phyloP scores from a whole-genome alignment of 2,113 vertebrate genomes.

The Neolamprologus hecqui region DNA sequence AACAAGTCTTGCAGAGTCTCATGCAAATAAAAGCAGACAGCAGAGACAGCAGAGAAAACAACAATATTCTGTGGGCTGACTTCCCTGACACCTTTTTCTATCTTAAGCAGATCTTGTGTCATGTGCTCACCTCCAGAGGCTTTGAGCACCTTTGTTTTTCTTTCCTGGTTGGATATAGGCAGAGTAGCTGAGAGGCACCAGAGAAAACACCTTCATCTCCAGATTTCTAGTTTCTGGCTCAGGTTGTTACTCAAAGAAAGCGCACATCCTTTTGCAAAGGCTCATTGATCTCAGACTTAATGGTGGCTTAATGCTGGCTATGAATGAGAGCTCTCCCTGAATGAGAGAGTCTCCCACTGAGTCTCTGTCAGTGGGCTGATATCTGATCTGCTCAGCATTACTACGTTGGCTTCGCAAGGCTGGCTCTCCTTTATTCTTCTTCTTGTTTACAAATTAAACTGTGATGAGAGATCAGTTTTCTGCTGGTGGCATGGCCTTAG shows the following conservation, averaged over 20 bases:
- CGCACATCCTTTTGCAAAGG: background rate
- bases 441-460: background rate
- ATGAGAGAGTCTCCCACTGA: background rate
- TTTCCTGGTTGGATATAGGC: background rate
- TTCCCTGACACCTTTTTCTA: background rate
- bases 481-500: background rate
- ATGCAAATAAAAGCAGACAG: background rate
- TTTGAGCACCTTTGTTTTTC: background rate
- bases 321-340: conserved; percentile 7
- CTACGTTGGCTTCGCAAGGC: background rate
- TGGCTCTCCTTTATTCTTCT: background rate
- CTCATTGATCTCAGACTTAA: conserved; percentile 11
- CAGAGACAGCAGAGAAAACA: background rate
- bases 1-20: background rate
- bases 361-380: background rate
- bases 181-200: background rate
- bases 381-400: background rate
- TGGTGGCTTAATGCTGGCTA: background rate
- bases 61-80: background rate
- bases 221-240: background rate
- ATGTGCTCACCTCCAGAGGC: background rate
- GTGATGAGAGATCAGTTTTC: background rate
- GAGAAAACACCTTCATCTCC: background rate
- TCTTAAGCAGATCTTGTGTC: background rate
- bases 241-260: background rate